A percentile compares a stretch with the other conserved stretches of the same genome.
These are phyloP conservation scores for Manduca sexta DNA, from an alignment of 1,140 invertebrate species.

Conservation along the genomic window DNA sequence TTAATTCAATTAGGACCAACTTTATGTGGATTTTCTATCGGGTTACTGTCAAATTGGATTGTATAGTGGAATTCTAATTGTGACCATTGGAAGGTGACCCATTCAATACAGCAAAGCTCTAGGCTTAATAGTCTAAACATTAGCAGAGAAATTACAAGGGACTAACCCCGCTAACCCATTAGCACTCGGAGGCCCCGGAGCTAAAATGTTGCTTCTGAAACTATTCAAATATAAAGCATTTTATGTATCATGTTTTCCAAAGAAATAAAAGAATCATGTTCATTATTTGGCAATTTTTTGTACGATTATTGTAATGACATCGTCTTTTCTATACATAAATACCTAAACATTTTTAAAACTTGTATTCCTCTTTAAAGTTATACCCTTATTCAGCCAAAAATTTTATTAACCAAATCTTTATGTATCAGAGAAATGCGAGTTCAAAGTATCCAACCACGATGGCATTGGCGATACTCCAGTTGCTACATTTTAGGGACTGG, in stretches of 20 bases:
- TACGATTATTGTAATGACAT: no score
- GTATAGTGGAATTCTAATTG: constrained; percentile 7
- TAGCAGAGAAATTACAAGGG: constrained; percentile 32
- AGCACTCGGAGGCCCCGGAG: constrained; percentile 7
- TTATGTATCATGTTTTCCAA: no score
- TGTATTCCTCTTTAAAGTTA: no score
- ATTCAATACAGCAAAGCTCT: constrained; percentile 13
- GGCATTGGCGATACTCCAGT: not conserved
- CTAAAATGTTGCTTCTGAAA: constrained; percentile 18
- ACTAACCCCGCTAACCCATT: constrained; percentile 23
- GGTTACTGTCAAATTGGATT: constrained; percentile 1
- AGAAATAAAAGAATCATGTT: no score
- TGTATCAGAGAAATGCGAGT: no score
- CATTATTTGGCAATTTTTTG: no score
- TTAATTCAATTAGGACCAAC: not conserved
- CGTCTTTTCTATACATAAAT: no score
- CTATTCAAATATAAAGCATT: no score
- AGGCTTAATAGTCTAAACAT: constrained; percentile 28
- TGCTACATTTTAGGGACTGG: constrained; percentile 18
- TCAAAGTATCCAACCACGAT: no score
- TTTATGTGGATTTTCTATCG: not conserved
- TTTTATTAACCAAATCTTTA: no score
- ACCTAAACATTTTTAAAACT: no score
- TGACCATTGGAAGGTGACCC: constrained; percentile 19
- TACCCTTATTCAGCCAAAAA: no score